Conservation (phyloP, 2,113 vertebrate species). For the Pongo pygmaeus region DNA sequence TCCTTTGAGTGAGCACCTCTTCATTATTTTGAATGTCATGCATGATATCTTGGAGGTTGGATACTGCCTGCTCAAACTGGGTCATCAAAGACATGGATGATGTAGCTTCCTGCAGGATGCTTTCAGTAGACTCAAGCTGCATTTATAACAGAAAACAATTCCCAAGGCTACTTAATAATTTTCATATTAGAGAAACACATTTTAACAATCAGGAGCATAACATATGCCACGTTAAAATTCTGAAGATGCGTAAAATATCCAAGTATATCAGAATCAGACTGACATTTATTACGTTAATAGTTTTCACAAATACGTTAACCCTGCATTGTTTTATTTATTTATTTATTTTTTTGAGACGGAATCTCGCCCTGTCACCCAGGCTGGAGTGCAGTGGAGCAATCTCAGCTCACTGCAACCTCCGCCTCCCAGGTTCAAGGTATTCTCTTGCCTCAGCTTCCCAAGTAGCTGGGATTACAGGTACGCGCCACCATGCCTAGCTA, state of each 20-base stretch:
- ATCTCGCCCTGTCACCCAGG: no score
- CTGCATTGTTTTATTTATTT: not conserved
- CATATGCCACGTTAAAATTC: conserved; percentile 34
- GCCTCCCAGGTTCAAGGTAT: no score
- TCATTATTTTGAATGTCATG: conserved; percentile 85
- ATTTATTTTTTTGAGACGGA: no score
- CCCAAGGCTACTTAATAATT: conserved; percentile 77
- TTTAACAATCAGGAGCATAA: conserved; percentile 59
- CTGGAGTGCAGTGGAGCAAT: no score
- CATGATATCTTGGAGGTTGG: conserved; percentile 84
- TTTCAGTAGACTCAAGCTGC: conserved; percentile 93
- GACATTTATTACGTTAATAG: not conserved
- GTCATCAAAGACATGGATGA: conserved; percentile 84
- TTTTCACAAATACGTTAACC: conserved; percentile 1
- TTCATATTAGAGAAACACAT: conserved; percentile 56
- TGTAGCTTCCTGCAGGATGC: conserved; percentile 85
- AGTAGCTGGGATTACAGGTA: no score
- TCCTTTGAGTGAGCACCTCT: conserved; percentile 82
- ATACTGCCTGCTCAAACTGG: conserved; percentile 88
- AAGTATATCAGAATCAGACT: not conserved
- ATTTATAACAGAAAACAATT: conserved; percentile 95
- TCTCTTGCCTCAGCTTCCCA: no score
- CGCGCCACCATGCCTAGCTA: rapidly evolving
- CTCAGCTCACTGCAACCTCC: no score
- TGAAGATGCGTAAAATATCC: conserved; percentile 49